Evolutionary conservation across 2,113 vertebrate species (phyloP).

Genomic region (human): GRCh38 chr17:8412501-8413000

Average conservation of each 20-base stretch:
- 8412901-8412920: background rate
- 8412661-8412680: too few species aligned
- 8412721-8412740: background rate
- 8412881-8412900: background rate
- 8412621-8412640: too few species aligned
- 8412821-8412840: background rate
- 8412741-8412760: background rate
- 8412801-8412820: background rate
- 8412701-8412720: too few species aligned
- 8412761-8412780: background rate
- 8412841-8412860: background rate
- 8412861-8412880: background rate
- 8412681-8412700: too few species aligned
- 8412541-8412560: too few species aligned
- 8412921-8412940: background rate
- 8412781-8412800: background rate
- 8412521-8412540: too few species aligned
- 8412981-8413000: background rate
- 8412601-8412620: too few species aligned
- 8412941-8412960: background rate
- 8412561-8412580: too few species aligned
- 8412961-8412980: accelerated
- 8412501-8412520: too few species aligned
- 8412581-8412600: too few species aligned
- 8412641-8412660: too few species aligned